Conservation (phyloP, 2,888 invertebrate genomes). For the Phengaris arion region DNA sequence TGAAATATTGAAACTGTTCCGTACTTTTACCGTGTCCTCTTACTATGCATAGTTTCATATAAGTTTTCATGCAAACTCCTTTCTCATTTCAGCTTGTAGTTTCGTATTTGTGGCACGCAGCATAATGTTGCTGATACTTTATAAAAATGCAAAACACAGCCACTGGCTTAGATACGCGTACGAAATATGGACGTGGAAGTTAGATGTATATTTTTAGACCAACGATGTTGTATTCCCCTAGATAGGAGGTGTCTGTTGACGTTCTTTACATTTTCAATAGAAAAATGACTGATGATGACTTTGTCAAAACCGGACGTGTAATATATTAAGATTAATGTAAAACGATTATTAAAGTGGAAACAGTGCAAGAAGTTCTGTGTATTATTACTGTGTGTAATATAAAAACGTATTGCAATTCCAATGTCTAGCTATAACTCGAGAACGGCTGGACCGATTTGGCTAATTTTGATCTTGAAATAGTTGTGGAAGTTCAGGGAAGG, state of each 20-base stretch:
- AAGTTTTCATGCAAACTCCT: slow-evolving; percentile 71
- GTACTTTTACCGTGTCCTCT: slow-evolving; percentile 58
- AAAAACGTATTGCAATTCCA: too few relatives aligned
- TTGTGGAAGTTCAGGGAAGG: too few relatives aligned
- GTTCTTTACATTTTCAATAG: neutral
- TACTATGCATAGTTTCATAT: slow-evolving; percentile 75
- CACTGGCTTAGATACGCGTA: slow-evolving; percentile 61
- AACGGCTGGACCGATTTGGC: too few relatives aligned
- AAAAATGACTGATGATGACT: too few relatives aligned
- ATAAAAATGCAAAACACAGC: slow-evolving; percentile 77
- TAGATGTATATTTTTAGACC: slow-evolving; percentile 2
- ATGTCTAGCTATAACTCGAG: too few relatives aligned
- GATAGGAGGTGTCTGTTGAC: neutral
- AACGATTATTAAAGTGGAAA: too few relatives aligned
- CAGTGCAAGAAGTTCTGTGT: too few relatives aligned
- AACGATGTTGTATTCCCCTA: neutral
- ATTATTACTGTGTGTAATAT: too few relatives aligned
- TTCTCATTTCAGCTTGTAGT: slow-evolving; percentile 60
- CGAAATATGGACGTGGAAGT: slow-evolving; percentile 56
- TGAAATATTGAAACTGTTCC: neutral
- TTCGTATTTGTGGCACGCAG: slow-evolving; percentile 77
- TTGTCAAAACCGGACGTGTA: too few relatives aligned
- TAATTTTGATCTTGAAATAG: too few relatives aligned
- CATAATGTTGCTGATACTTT: slow-evolving; percentile 72
- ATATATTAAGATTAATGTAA: too few relatives aligned